Evolutionary conservation across 2,797 vertebrate species (phyloP).

Genomic region (Gobionotothen gibberifrons): DNA sequence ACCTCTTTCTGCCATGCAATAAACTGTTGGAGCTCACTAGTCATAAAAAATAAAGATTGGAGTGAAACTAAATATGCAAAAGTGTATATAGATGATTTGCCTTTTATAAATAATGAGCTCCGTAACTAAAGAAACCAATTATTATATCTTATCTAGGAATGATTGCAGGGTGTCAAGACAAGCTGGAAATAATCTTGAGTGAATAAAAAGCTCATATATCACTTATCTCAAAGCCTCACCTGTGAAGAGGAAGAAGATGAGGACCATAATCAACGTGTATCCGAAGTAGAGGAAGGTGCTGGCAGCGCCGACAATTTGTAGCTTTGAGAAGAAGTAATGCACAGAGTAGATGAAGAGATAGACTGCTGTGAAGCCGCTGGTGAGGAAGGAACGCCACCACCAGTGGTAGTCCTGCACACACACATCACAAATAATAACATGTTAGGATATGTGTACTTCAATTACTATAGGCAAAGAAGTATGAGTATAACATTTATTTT

Average conservation of each 20-base stretch:
- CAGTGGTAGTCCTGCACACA: constrained; percentile 90
- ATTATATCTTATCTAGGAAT: not conserved
- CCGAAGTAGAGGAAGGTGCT: constrained; percentile 95
- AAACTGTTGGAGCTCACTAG: accelerated
- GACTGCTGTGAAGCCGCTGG: constrained; percentile 91
- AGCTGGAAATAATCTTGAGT: not conserved
- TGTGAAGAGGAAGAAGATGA: constrained; percentile 96
- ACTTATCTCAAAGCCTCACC: constrained; percentile 74
- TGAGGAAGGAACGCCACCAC: constrained; percentile 94
- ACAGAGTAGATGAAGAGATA: constrained; percentile 92
- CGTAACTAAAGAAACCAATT: not conserved
- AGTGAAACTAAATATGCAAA: not conserved
- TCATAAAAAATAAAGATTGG: not conserved
- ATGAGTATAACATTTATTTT: not conserved
- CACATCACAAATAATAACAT: not conserved
- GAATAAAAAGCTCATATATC: not conserved
- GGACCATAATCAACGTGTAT: constrained; percentile 93
- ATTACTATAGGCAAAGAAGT: not conserved
- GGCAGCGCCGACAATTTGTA: constrained; percentile 90
- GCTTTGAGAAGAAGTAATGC: constrained; percentile 94
- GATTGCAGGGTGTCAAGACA: not conserved
- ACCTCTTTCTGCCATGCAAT: not conserved
- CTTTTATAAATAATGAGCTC: not conserved
- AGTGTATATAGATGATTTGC: not conserved
- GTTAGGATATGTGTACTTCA: constrained; percentile 7